phyloP scores from a whole-genome alignment of 2,113 vertebrate genomes.

The Furnarius figulus region DNA sequence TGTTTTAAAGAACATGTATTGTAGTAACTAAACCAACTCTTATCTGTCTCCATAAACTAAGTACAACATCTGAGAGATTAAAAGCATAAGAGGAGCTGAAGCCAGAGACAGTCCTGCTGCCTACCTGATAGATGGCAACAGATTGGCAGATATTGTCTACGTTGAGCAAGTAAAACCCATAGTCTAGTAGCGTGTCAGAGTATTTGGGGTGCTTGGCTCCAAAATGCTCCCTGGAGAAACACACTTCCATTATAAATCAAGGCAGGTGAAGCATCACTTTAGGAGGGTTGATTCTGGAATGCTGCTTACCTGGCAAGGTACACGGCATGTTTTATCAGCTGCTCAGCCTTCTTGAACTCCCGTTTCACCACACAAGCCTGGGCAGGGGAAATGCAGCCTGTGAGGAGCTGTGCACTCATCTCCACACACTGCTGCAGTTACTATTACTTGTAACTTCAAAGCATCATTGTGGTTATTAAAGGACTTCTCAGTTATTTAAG shows the following conservation, averaged over 20 bases:
- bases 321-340: constrained; percentile 97
- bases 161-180: constrained; percentile 98
- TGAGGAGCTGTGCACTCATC: not conserved
- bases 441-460: fast-evolving
- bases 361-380: constrained; percentile 98
- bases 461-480: not conserved
- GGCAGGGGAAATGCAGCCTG: not conserved
- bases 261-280: fast-evolving
- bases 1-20: not conserved
- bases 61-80: not conserved
- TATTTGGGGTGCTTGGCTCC: constrained; percentile 98
- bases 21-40: not conserved
- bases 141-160: constrained; percentile 99
- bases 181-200: constrained; percentile 96
- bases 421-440: not conserved
- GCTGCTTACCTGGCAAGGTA: constrained; percentile 90
- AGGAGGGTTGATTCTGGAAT: not conserved
- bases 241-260: not conserved
- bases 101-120: not conserved
- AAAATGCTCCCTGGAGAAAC: constrained; percentile 90
- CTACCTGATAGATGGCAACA: constrained; percentile 97
- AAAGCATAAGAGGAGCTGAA: not conserved
- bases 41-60: not conserved
- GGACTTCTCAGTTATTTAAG: not conserved
- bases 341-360: constrained; percentile 97